Evolutionary conservation across 2,113 vertebrate species (phyloP).

Genomic region (Pterocles gutturalis): DNA sequence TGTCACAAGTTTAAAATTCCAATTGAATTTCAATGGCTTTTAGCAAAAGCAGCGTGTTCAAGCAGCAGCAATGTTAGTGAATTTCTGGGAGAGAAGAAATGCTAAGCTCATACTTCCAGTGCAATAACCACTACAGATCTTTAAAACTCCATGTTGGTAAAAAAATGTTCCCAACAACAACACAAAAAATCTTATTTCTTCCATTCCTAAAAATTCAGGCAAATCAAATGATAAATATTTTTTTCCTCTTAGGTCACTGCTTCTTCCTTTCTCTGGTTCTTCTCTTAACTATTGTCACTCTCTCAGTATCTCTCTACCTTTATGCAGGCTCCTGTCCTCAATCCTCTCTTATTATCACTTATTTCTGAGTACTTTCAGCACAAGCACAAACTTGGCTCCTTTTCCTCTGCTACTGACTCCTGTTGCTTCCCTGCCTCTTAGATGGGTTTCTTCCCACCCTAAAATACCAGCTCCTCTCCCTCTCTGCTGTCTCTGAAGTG

Average conservation of each 20-base stretch:
- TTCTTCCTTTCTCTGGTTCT: background rate
- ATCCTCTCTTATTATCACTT: background rate
- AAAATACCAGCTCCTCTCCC: background rate
- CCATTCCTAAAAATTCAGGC: background rate
- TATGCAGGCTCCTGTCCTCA: rapidly evolving
- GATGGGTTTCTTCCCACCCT: background rate
- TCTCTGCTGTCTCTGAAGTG: background rate
- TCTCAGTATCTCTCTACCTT: background rate
- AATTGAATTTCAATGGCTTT: background rate
- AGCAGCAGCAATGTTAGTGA: background rate
- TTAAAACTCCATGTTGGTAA: background rate
- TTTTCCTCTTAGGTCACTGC: background rate
- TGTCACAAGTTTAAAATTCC: background rate
- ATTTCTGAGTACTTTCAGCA: background rate
- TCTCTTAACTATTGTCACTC: background rate
- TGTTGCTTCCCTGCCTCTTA: background rate
- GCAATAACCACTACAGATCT: background rate
- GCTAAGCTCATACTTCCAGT: background rate
- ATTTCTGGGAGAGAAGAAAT: background rate
- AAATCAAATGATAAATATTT: background rate
- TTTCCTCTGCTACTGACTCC: background rate
- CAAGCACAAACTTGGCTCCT: rapidly evolving
- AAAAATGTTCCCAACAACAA: background rate
- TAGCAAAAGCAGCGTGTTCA: background rate
- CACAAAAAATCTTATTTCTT: background rate